Evolutionary conservation across 2,888 invertebrate genomes (phyloP), one percentile per base, ranked within the genome.

Genomic region (Tryphoninae sp.): DNA sequence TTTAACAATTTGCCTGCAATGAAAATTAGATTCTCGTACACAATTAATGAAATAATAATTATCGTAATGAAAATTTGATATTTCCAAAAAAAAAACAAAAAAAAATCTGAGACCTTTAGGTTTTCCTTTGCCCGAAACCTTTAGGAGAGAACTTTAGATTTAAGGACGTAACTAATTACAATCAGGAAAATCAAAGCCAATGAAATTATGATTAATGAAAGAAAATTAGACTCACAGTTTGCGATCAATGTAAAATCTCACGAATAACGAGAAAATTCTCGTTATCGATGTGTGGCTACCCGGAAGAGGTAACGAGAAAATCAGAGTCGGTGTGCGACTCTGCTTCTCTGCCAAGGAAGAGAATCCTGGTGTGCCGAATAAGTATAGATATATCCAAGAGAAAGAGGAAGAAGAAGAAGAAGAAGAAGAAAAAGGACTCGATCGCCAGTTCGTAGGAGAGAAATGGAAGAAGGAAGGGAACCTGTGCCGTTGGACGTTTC

Each of bases 401-500:
- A 3, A 58, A 26, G 13, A 42, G 45, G 23, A 59, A 26, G 6
- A 55, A 11, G n/a, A 16, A 2, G 6, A n/a, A 8, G 22, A n/a
- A 53, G 51, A 58, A 64, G 33, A 58, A 45, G 58, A 11, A 23
- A 22, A 23, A 61, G 67, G 61, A 76, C 55, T 61, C 40, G 76
- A 76, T 76, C 67, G 75, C 49, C 59, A 23, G 67, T 51, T 76
- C 76, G 62, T 49, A 59, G 58, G 16, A 69, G 72, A 72, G 72
- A 53, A 74, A 58, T 58, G 74, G 71, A 51, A 76, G 76, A 42
- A 78, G 74, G 64, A 73, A 72, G 62, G 62, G 78, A 78, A 82
- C 75, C 78, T 78, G 78, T 65, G 71, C 77, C 65, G 74, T 71
- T 72, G 69, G 13, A 51, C 26, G 59, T 9, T n/a, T 22, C 22